phyloP scores from a whole-genome alignment of 2,797 vertebrate genomes.

The Vireo griseus region DNA sequence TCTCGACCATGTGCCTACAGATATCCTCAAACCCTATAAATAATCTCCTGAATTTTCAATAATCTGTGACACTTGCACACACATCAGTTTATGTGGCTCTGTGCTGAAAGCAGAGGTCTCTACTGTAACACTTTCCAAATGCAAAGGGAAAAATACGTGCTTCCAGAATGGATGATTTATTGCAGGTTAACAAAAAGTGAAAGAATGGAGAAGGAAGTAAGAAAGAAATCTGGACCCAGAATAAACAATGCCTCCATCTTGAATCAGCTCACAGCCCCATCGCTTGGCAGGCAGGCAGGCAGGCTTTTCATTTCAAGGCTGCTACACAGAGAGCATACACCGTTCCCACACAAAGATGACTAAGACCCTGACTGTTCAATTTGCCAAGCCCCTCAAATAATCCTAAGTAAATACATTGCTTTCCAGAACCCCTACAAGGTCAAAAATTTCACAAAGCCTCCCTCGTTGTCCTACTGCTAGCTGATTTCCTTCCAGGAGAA shows the following conservation, averaged over 20 bases:
- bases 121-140: neutral
- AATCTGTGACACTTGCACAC: neutral
- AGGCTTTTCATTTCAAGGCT: neutral
- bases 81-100: neutral
- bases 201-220: neutral
- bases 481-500: constrained; percentile 15
- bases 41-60: neutral
- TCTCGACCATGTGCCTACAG: neutral
- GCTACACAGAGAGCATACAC: neutral
- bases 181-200: neutral
- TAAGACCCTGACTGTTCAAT: constrained; percentile 9
- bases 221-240: neutral
- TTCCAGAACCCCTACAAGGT: constrained; percentile 36
- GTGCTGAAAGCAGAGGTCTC: neutral
- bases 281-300: neutral
- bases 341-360: constrained; percentile 9
- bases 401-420: constrained; percentile 32
- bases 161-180: neutral
- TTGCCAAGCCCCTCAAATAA: constrained; percentile 26
- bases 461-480: neutral
- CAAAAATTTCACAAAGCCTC: constrained; percentile 16
- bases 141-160: neutral
- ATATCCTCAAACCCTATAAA: neutral
- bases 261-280: neutral
- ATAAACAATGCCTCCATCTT: neutral